phyloP scores from a whole-genome alignment of 2,888 invertebrate species.

The Sinopyrophorus schimmeli region DNA sequence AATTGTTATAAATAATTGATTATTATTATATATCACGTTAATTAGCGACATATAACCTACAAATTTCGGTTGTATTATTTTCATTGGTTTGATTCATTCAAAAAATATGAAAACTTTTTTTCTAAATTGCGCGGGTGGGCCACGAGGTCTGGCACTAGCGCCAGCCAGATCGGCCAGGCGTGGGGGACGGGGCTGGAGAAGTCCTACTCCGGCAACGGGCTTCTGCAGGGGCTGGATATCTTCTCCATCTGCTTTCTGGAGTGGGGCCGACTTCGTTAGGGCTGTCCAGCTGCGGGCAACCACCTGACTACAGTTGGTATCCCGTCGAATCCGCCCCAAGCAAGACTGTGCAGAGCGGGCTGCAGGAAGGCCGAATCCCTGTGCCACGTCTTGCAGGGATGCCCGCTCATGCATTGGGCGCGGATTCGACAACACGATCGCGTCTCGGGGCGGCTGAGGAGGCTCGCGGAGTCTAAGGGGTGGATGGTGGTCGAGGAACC shows the following conservation, averaged over 20 bases:
- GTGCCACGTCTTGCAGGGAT: slow-evolving; percentile 28
- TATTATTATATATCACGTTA: too few species aligned
- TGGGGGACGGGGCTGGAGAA: too few species aligned
- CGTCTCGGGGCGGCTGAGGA: slow-evolving; percentile 27
- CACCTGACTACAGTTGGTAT: not conserved
- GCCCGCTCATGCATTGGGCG: slow-evolving; percentile 20
- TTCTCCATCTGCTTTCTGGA: not conserved
- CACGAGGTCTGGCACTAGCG: too few species aligned
- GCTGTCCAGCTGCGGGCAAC: not conserved
- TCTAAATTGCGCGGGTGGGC: too few species aligned
- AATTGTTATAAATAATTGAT: too few species aligned
- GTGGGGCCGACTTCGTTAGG: not conserved
- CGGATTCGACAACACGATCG: slow-evolving; percentile 31
- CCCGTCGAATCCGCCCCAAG: not conserved
- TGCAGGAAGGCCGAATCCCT: not conserved
- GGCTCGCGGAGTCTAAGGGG: slow-evolving; percentile 11
- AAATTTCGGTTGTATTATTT: too few species aligned
- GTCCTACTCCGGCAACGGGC: too few species aligned
- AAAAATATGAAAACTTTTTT: too few species aligned
- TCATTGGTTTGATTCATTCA: too few species aligned
- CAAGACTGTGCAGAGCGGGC: not conserved
- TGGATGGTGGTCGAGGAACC: slow-evolving; percentile 36
- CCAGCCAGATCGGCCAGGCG: too few species aligned
- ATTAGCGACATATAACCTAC: too few species aligned
- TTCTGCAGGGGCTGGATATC: too few species aligned